Percentiles rank a stretch among this genome's conserved stretches.
These are phyloP conservation scores for Volucella zonaria DNA, from an alignment of 2,888 invertebrate species.

Conservation along the genomic window DNA sequence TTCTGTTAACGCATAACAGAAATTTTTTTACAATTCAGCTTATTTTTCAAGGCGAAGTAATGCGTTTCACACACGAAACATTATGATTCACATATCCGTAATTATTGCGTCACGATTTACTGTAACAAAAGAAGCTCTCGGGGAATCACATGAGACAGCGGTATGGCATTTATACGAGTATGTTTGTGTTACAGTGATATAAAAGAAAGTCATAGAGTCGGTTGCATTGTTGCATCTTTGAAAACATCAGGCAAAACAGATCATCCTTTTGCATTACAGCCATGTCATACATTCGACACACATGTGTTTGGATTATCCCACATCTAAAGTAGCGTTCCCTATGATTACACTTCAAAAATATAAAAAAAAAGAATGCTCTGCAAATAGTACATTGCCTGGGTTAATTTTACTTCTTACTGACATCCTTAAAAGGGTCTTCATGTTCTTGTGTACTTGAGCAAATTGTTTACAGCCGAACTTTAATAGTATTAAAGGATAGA, in stretches of 20 bases:
- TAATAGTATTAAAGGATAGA: too few species aligned
- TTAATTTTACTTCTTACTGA: neutral
- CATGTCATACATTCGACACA: neutral
- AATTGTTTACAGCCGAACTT: too few species aligned
- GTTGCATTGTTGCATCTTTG: constrained; percentile 35
- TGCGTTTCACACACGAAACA: neutral
- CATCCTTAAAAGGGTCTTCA: too few species aligned
- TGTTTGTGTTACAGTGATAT: constrained; percentile 16
- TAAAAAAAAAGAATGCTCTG: neutral
- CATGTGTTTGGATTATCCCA: neutral
- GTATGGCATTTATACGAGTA: constrained; percentile 26
- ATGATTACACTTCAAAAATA: constrained; percentile 17
- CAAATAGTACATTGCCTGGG: neutral
- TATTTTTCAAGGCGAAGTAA: constrained; percentile 3
- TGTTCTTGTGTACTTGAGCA: too few species aligned
- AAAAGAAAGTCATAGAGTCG: constrained; percentile 2
- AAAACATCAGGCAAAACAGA: constrained; percentile 1
- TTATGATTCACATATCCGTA: constrained; percentile 6
- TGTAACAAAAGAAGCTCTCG: constrained; percentile 24
- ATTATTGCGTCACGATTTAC: neutral
- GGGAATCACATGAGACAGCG: neutral
- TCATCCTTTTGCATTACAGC: constrained; percentile 21
- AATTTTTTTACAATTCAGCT: neutral
- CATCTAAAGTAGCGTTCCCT: constrained; percentile 24
- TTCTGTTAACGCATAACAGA: neutral